Evolutionary conservation across 2,113 vertebrate genomes (phyloP).

Genomic region (Forbesichthys agassizii): DNA sequence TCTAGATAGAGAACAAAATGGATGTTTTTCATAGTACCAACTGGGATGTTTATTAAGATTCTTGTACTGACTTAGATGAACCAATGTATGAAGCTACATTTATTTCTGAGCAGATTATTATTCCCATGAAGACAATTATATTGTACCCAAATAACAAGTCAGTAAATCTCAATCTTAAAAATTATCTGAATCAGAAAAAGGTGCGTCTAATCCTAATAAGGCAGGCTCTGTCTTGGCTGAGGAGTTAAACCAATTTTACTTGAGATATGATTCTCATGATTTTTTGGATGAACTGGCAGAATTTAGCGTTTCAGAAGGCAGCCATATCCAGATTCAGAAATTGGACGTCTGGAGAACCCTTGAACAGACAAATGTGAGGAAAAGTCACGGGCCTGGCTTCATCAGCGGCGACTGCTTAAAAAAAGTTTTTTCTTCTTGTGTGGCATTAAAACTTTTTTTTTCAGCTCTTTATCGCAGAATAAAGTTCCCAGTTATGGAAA

Average conservation of each 20-base stretch:
- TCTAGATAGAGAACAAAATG: slow-evolving; percentile 1
- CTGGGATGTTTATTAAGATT: slow-evolving; percentile 3
- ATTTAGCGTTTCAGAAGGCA: background rate
- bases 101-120: background rate
- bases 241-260: slow-evolving; percentile 1
- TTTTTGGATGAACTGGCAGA: background rate
- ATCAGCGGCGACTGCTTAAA: slow-evolving; percentile 1
- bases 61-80: slow-evolving; percentile 2
- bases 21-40: background rate
- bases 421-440: background rate
- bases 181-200: background rate
- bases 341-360: background rate
- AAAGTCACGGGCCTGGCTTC: background rate
- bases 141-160: slow-evolving; percentile 2
- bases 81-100: slow-evolving; percentile 5
- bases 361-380: slow-evolving; percentile 1
- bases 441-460: background rate
- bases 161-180: background rate
- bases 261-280: slow-evolving; percentile 1
- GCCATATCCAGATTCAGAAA: slow-evolving; percentile 1
- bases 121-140: slow-evolving; percentile 10
- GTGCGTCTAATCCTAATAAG: background rate
- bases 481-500: slow-evolving; percentile 4
- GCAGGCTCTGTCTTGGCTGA: background rate
- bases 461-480: background rate